These are phyloP conservation scores for Astreopora myriophthalma DNA, from an alignment of 64 coral and sea anemone genomes.

Conservation along the genomic window DNA sequence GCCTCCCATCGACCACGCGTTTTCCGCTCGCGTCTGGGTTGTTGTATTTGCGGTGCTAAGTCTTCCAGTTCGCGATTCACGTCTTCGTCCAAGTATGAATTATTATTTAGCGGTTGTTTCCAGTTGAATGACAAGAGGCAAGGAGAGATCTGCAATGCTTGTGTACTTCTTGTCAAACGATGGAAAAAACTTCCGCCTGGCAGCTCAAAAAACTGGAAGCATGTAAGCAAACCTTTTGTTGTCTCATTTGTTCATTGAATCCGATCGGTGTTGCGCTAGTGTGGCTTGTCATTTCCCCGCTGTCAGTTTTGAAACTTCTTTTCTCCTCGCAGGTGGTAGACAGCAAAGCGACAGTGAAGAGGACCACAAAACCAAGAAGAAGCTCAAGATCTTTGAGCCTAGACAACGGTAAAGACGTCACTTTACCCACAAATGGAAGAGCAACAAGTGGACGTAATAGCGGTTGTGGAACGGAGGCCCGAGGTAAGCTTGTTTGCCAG, in stretches of 20 bases:
- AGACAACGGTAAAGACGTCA: slow-evolving; percentile 52
- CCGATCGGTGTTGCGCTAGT: neutral
- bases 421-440: slow-evolving; percentile 30
- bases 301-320: slow-evolving; percentile 18
- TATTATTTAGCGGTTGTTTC: slow-evolving; percentile 93
- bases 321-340: slow-evolving; percentile 73
- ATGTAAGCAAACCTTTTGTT: slow-evolving; percentile 63
- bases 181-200: slow-evolving; percentile 91
- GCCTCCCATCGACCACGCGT: slow-evolving; percentile 87
- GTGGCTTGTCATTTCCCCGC: slow-evolving; percentile 3
- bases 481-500: neutral
- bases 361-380: slow-evolving; percentile 73
- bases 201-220: slow-evolving; percentile 92
- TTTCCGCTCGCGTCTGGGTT: slow-evolving; percentile 88
- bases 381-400: slow-evolving; percentile 53
- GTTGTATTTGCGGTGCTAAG: slow-evolving; percentile 98
- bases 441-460: slow-evolving; percentile 57
- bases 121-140: slow-evolving; percentile 69
- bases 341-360: slow-evolving; percentile 78
- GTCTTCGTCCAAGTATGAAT: slow-evolving; percentile 89
- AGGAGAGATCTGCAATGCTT: slow-evolving; percentile 98
- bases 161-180: slow-evolving; percentile 92
- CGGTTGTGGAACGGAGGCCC: slow-evolving; percentile 33
- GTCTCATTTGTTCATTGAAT: neutral
- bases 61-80: slow-evolving; percentile 98